Evolutionary conservation across 2,888 invertebrate species (phyloP).

Genomic region (Diplazon laetatorius): DNA sequence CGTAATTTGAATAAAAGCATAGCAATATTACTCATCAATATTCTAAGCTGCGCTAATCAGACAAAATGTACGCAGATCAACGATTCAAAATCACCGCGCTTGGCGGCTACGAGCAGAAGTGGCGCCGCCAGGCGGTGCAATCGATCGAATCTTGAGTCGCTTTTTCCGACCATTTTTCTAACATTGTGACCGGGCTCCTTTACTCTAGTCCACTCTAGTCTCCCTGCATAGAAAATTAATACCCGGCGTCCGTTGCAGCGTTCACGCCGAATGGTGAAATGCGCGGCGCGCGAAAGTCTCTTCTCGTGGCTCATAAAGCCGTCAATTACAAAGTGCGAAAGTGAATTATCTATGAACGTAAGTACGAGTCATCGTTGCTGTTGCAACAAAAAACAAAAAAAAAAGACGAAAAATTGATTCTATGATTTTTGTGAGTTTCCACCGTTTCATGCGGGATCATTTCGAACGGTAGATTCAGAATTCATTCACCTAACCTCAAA

Average conservation of each 20-base stretch:
- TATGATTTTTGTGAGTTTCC: neutral
- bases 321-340: slow-evolving; percentile 55
- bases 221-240: slow-evolving; percentile 27
- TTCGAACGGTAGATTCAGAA: neutral
- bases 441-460: neutral
- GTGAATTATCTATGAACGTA: slow-evolving; percentile 52
- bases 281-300: slow-evolving; percentile 55
- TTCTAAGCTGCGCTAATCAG: too few relatives aligned
- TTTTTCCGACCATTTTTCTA: too few relatives aligned
- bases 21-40: too few relatives aligned
- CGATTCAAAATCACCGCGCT: too few relatives aligned
- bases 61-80: too few relatives aligned
- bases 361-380: slow-evolving; percentile 24
- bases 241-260: slow-evolving; percentile 14
- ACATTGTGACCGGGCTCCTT: too few relatives aligned
- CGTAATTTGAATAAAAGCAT: too few relatives aligned
- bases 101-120: too few relatives aligned
- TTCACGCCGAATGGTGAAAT: slow-evolving; percentile 8
- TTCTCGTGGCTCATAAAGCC: slow-evolving; percentile 56
- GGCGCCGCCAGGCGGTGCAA: too few relatives aligned
- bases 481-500: slow-evolving; percentile 45
- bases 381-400: neutral
- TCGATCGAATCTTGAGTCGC: too few relatives aligned
- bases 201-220: too few relatives aligned
- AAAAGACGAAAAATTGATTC: neutral